A percentile compares a stretch with the other conserved stretches of the same genome.
phyloP scores from a whole-genome alignment of 2,888 invertebrate genomes.

The Yponomeuta malinellus region DNA sequence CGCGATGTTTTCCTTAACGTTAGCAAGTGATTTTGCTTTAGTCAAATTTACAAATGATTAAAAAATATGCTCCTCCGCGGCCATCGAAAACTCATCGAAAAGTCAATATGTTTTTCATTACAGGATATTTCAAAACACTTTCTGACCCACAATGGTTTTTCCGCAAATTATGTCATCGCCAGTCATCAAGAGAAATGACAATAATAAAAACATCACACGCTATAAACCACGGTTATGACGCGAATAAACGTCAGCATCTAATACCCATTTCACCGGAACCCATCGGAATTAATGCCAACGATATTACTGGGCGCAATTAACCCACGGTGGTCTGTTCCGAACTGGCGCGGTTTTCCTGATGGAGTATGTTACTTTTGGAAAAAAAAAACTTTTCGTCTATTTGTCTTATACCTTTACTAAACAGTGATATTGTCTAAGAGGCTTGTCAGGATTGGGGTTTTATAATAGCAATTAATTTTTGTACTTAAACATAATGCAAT shows the following conservation, averaged over 20 bases:
- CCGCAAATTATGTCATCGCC: background rate
- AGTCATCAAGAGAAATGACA: background rate
- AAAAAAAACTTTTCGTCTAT: too few relatives aligned
- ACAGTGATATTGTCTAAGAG: too few relatives aligned
- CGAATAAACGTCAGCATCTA: slow-evolving; percentile 10
- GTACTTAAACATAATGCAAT: too few relatives aligned
- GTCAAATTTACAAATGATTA: too few relatives aligned
- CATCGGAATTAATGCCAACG: slow-evolving; percentile 5
- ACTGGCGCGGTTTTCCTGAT: background rate
- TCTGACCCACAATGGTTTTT: background rate
- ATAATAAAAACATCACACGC: slow-evolving; percentile 3
- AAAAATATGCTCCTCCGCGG: too few relatives aligned
- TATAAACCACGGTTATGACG: background rate
- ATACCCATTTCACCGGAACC: slow-evolving; percentile 9
- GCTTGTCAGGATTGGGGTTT: too few relatives aligned
- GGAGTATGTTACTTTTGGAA: background rate
- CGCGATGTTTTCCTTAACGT: too few relatives aligned
- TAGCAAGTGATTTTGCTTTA: too few relatives aligned
- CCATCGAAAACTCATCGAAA: too few relatives aligned
- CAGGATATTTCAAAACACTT: background rate
- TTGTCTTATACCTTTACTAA: too few relatives aligned
- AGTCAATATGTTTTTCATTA: too few relatives aligned
- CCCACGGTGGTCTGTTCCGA: slow-evolving; percentile 6
- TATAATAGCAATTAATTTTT: too few relatives aligned
- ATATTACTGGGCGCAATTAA: slow-evolving; percentile 6